phyloP scores from a whole-genome alignment of 2,888 invertebrate genomes.

The Ormyrus thymus region DNA sequence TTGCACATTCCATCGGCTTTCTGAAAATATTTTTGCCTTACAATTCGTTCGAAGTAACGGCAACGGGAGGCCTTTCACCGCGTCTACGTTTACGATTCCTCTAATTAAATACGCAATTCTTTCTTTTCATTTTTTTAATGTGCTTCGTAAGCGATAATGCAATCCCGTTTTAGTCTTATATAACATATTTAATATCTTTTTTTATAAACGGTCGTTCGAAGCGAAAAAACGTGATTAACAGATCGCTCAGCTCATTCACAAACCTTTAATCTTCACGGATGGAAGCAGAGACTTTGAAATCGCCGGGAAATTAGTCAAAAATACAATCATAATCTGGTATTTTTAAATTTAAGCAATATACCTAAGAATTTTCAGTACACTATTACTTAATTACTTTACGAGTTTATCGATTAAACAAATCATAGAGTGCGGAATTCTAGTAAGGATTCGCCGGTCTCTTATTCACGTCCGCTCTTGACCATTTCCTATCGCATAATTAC shows the following conservation, averaged over 20 bases:
- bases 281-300: conserved; percentile 40
- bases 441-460: conserved; percentile 26
- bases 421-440: neutral
- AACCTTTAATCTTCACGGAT: conserved; percentile 39
- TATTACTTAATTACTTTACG: too few relatives aligned
- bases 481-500: conserved; percentile 35
- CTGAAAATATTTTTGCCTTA: conserved; percentile 30
- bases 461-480: conserved; percentile 9
- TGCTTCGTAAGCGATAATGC: conserved; percentile 33
- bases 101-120: conserved; percentile 35
- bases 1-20: neutral
- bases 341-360: too few relatives aligned
- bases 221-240: conserved; percentile 34
- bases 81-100: conserved; percentile 30
- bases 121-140: conserved; percentile 23
- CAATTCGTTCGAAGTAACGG: neutral
- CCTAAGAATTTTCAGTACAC: too few relatives aligned
- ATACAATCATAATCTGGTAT: neutral
- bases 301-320: conserved; percentile 1
- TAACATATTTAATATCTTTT: neutral
- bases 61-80: neutral
- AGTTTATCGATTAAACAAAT: too few relatives aligned
- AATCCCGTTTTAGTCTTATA: conserved; percentile 39
- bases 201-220: neutral
- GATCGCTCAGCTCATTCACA: conserved; percentile 44